Base-by-base conservation (phyloP, 2,888 invertebrate genomes). In the Tipula confusa region DNA sequence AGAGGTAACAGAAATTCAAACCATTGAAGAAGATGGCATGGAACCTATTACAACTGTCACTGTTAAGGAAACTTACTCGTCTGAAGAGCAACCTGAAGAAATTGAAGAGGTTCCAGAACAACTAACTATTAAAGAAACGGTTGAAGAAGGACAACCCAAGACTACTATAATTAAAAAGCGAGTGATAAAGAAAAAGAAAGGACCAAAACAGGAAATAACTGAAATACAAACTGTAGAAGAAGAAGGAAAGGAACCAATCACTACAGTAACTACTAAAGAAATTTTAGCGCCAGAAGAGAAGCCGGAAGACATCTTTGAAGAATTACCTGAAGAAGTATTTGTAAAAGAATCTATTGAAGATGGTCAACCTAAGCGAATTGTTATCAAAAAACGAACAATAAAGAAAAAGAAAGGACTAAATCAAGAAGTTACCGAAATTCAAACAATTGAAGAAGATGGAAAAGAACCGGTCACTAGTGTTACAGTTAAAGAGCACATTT, bases 141-240 rank as follows among this genome's bases (percentile, higher is more conserved):
- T 85, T 1, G 85, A 86, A 82, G 86, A 86, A 87, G 87, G 82
- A 84, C 88, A n/a, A 87, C 86, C 87, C 0, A 88, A 83, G 13
- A 84, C 84, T 28, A 85, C 83, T 64, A 86, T 86, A 7, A 86
- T 86, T 15, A 88, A 87, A 80, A 88, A 87, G 79, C 86, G 88
- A 13, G 87, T 87, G 3, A 87, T 88, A 83, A 88, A 87, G 84
- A 89, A 88, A 86, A 87, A 86, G 4, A 88, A 85, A 85, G 90
- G 88, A 82, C 84, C 85, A 81, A 88, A 88, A 86, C 86, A 88
- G 48, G 88, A 90, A 86, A 86, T 88, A n/a, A 89, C 89, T 0
- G 87, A 89, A 87, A 88, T 89, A 79, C 86, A 88, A n/a, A 89
- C 89, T 0, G 86, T 89, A 18, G 87, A 87, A 84, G 88, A 89